Conservation (phyloP, 92 coral and sea anemone species). For the Galaxea fascicularis region DNA sequence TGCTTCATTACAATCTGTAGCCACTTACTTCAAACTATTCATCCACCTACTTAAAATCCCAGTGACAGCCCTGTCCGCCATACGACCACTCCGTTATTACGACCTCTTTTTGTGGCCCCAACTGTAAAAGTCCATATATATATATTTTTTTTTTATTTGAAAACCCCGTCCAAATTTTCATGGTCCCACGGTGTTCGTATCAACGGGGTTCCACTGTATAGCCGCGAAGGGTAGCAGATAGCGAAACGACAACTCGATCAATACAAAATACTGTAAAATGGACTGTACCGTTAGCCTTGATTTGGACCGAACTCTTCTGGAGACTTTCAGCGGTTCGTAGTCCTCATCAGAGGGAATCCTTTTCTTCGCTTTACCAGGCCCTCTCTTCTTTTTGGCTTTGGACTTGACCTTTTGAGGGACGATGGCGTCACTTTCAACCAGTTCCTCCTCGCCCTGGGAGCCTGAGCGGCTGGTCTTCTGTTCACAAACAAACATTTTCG, state of each 20-base stretch:
- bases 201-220: not conserved
- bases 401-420: constrained; percentile 38
- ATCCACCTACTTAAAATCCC: too few species aligned
- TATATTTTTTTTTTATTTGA: too few species aligned
- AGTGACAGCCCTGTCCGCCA: too few species aligned
- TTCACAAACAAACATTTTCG: not conserved
- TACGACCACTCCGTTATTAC: too few species aligned
- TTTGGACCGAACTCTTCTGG: constrained; percentile 45
- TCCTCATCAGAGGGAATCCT: constrained; percentile 64
- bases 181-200: too few species aligned
- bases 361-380: constrained; percentile 70
- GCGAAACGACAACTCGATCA: not conserved
- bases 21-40: too few species aligned
- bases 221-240: not conserved
- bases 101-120: too few species aligned
- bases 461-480: constrained; percentile 57
- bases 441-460: constrained; percentile 67
- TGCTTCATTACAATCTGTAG: too few species aligned
- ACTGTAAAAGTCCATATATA: too few species aligned
- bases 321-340: constrained; percentile 28
- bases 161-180: too few species aligned
- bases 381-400: constrained; percentile 78
- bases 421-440: constrained; percentile 58
- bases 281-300: constrained; percentile 40
- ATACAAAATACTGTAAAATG: not conserved